Conservation (phyloP, 2,888 invertebrate species). For the Chydorus sphaericus region DNA sequence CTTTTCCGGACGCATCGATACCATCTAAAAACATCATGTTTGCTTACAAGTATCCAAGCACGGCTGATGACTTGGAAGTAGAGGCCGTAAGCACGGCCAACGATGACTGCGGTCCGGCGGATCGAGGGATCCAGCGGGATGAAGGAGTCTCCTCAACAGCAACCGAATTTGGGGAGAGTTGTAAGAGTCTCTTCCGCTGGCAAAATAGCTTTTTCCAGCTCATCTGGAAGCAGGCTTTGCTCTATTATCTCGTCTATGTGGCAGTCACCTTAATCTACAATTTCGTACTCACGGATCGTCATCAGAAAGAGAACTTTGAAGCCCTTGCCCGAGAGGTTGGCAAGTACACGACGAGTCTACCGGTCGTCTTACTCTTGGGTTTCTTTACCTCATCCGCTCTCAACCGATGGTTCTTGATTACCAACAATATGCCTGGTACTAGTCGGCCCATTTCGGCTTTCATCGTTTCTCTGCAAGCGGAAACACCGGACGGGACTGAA, state of each 20-base stretch:
- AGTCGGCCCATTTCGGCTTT: background rate
- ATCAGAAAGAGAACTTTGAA: background rate
- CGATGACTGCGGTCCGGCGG: too few relatives aligned
- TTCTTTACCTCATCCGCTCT: background rate
- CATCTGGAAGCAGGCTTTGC: background rate
- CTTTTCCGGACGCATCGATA: too few relatives aligned
- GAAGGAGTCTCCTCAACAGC: background rate
- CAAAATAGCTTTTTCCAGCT: background rate
- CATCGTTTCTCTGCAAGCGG: background rate
- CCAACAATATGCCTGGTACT: background rate
- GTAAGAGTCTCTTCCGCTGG: background rate
- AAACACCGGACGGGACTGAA: background rate
- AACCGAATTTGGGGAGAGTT: background rate
- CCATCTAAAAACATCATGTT: too few relatives aligned
- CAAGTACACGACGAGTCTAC: background rate
- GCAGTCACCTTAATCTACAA: background rate
- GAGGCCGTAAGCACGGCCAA: too few relatives aligned
- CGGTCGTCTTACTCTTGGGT: background rate
- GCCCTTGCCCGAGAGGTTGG: background rate
- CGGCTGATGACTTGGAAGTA: too few relatives aligned
- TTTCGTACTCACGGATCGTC: background rate
- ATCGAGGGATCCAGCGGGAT: background rate
- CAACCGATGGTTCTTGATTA: background rate
- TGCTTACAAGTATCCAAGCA: too few relatives aligned
- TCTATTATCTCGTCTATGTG: background rate